Conservation (phyloP, 2,888 invertebrate species). For the Siphlonurus alternatus region DNA sequence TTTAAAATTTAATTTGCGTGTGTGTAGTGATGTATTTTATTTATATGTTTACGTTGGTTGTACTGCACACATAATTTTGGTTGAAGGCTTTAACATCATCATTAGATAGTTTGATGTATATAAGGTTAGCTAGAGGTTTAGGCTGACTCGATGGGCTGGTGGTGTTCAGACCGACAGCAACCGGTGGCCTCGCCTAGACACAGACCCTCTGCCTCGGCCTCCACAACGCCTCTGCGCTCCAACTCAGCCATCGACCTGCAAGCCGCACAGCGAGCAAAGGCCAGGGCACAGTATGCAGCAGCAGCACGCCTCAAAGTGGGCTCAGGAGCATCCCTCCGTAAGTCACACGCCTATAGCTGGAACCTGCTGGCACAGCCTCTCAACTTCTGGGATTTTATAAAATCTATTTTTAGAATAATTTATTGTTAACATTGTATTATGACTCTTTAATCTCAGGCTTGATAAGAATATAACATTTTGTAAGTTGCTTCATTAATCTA, state of each 20-base stretch:
- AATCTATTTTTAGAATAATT: neutral
- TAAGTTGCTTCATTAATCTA: no score
- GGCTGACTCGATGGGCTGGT: neutral
- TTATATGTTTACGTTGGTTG: no score
- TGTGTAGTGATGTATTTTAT: no score
- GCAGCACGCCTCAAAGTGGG: slow-evolving; percentile 58
- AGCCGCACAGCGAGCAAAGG: slow-evolving; percentile 75
- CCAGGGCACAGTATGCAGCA: slow-evolving; percentile 64
- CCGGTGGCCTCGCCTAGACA: slow-evolving; percentile 5
- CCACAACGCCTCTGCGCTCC: slow-evolving; percentile 47
- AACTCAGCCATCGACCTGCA: slow-evolving; percentile 89
- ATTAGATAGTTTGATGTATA: no score
- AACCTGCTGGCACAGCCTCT: no score
- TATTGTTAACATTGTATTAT: slow-evolving; percentile 8
- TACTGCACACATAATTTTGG: no score
- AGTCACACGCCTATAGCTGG: slow-evolving; percentile 38
- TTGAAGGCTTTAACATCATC: no score
- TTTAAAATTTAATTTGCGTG: no score
- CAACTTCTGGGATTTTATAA: slow-evolving; percentile 4
- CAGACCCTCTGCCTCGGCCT: slow-evolving; percentile 13
- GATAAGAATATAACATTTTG: no score
- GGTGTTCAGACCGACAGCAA: neutral
- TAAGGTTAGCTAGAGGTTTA: no score
- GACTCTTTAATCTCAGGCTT: no score
- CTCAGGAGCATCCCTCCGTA: slow-evolving; percentile 51